Evolutionary conservation across 2,113 vertebrate species (phyloP), one percentile per base, ranked within the genome.

Genomic region (Dipodomys spectabilis): DNA sequence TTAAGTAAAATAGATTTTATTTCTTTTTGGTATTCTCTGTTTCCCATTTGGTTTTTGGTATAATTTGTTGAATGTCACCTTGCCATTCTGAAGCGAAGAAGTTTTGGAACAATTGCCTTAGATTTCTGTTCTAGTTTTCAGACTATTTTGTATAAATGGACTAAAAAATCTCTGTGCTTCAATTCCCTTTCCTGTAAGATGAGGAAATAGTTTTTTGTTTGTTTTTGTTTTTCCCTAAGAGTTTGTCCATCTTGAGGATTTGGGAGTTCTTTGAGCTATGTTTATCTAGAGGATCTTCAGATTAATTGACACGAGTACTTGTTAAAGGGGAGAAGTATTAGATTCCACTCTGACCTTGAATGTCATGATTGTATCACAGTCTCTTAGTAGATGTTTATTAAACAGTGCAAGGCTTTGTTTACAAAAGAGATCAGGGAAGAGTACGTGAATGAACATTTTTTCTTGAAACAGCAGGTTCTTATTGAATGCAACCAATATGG

Each of bases 21-120:
- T 86, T 73, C 71, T 82, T 6, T 30, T 92, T 67, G 18, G 8
- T 62, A 39, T 77, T 93, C 23, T 86, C 23, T 86, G 7, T 81
- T 87, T 90, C 67, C 19, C 39, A 35, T 78, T 81, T 90, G 16
- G 28, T 53, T 84, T 93, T 39, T 10, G 64, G 23, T 71, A 2
- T 94, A 49, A 77, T 72, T 93, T 67, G 25, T 86, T 94, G 92
- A 86, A 80, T 23, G 62, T 93, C 27, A 90, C 13, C 68, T 94
- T 83, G 22, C 44, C 35, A 20, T 80, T 44, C 12, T 94, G 45
- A 81, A 86, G 45, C 22, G 64, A 75, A 82, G 86, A 73, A 62
- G 3, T 65, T 79, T 89, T 89, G 19, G 79, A 91, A 69, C 15
- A 67, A 53, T 90, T 73, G 44, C 27, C 30, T 71, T 64, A 89